Percentiles rank a stretch among this genome's conserved stretches.
Conservation (phyloP, 1,140 invertebrate genomes). For the Trichonephila clavipes region DNA sequence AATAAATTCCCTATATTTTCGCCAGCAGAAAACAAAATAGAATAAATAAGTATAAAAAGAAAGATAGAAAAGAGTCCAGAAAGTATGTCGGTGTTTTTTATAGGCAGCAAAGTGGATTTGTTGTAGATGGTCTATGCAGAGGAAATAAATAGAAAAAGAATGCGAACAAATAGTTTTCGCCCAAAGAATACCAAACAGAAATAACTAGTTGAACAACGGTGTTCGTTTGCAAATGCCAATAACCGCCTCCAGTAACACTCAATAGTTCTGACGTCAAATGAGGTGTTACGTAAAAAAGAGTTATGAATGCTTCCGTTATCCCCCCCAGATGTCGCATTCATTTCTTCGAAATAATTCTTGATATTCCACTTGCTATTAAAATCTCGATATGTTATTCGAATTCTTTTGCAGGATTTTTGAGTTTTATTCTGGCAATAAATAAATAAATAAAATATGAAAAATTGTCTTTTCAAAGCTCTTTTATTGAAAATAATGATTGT, state of each 20-base stretch:
- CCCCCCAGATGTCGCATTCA: neutral
- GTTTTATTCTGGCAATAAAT: neutral
- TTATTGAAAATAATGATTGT: no score
- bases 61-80: neutral
- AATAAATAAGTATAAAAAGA: constrained; percentile 37
- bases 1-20: constrained; percentile 57
- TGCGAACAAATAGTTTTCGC: constrained; percentile 46
- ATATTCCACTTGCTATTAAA: neutral
- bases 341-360: neutral
- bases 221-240: constrained; percentile 66
- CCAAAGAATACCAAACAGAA: constrained; percentile 65
- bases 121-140: neutral
- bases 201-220: constrained; percentile 60
- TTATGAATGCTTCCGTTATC: neutral
- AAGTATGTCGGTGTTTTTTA: constrained; percentile 22
- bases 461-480: neutral
- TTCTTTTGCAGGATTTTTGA: neutral
- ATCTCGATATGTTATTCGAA: no score
- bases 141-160: neutral
- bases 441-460: neutral
- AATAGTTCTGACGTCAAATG: constrained; percentile 17
- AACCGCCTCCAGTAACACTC: constrained; percentile 30
- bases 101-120: constrained; percentile 51
- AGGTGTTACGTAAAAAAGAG: neutral
- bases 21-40: neutral